Conservation (phyloP, 1,140 invertebrate genomes). For the Panagrolaimus sp. region DNA sequence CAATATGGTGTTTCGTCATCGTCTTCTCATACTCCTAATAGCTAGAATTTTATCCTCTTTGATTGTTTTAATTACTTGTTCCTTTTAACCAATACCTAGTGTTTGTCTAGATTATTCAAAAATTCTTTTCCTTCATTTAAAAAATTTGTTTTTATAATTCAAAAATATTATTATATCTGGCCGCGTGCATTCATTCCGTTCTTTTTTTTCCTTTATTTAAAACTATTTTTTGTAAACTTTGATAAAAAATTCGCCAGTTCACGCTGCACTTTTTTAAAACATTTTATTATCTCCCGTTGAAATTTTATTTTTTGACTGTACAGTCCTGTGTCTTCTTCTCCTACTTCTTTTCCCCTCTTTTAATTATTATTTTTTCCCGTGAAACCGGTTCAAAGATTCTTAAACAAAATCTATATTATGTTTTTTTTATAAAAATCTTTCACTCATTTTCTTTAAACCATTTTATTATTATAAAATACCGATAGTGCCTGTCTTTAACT, state of each 20-base stretch:
- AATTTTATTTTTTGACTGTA: neutral
- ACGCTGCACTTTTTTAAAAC: too few species aligned
- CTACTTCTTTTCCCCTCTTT: neutral
- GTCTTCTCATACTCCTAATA: neutral
- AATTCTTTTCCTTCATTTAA: neutral
- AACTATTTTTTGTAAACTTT: too few species aligned
- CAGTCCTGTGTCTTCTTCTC: neutral
- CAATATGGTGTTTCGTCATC: constrained; percentile 2
- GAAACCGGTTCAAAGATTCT: constrained; percentile 1
- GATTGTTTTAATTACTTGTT: neutral
- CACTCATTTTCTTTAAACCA: too few species aligned
- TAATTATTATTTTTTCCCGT: neutral
- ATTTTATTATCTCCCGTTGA: too few species aligned
- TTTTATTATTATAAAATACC: too few species aligned
- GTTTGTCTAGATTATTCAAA: neutral
- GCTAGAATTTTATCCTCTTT: constrained; percentile 3
- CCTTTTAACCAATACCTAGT: neutral
- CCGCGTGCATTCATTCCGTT: constrained; percentile 12
- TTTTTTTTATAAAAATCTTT: neutral
- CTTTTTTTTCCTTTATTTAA: too few species aligned
- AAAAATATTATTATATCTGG: neutral
- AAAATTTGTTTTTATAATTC: neutral
- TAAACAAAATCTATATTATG: neutral
- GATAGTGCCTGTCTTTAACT: too few species aligned
- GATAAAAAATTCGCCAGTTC: too few species aligned